Conservation (phyloP, 2,113 vertebrate genomes). For the Oreochromis tanganicae region DNA sequence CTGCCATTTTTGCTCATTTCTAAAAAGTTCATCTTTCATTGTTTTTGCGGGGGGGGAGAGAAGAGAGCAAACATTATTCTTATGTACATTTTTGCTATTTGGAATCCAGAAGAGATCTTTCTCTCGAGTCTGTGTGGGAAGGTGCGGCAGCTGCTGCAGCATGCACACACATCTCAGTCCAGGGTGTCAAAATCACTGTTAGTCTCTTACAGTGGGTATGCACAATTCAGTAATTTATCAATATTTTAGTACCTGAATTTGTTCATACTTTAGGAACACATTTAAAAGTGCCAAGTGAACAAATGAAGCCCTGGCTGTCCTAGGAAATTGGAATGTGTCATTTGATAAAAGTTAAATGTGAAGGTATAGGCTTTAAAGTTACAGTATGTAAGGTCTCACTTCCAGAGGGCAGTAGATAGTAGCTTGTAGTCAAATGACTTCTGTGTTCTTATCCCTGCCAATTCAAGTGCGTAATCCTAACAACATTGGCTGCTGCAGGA, state of each 20-base stretch:
- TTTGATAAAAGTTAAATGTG: background rate
- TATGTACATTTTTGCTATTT: background rate
- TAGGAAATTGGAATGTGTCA: background rate
- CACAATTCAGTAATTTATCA: background rate
- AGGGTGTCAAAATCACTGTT: background rate
- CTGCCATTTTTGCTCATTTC: background rate
- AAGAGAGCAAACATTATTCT: background rate
- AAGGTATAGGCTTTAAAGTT: background rate
- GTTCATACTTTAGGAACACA: background rate
- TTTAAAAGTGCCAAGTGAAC: background rate
- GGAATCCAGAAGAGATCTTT: background rate
- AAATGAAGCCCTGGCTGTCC: background rate
- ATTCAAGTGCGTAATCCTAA: background rate
- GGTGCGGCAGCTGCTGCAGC: background rate
- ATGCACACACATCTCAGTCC: background rate
- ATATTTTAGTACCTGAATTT: background rate
- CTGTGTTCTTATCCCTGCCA: background rate
- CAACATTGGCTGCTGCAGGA: too few relatives aligned
- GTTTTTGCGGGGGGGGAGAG: background rate
- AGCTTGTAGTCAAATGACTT: background rate
- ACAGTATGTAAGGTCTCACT: background rate
- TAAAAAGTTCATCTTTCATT: background rate
- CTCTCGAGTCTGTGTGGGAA: background rate
- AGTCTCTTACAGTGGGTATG: background rate
- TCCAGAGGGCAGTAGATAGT: background rate